Evolutionary conservation across 2,797 vertebrate species (phyloP).

Genomic region (Notamacropus eugenii): DNA sequence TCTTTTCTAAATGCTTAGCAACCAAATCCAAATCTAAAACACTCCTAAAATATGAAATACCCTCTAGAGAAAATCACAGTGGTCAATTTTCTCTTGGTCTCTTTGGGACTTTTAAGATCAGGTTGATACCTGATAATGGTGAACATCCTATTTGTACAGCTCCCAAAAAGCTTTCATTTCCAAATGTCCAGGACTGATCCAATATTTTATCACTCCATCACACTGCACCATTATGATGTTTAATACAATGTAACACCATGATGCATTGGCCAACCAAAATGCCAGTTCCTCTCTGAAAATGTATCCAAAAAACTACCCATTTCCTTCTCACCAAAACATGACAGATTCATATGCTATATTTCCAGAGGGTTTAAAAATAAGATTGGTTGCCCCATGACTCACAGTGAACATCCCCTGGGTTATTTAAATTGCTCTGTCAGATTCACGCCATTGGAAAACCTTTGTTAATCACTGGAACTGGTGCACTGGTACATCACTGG

Average conservation of each 20-base stretch:
- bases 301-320: neutral
- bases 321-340: slow-evolving; percentile 7
- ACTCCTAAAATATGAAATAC: neutral
- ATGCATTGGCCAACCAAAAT: slow-evolving; percentile 64
- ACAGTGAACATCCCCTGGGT: neutral
- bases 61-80: neutral
- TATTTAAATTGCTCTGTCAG: slow-evolving; percentile 47
- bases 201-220: slow-evolving; percentile 52
- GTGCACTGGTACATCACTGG: slow-evolving; percentile 52
- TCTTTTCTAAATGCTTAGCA: neutral
- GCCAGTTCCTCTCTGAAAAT: slow-evolving; percentile 40
- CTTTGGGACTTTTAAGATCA: neutral
- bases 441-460: slow-evolving; percentile 61
- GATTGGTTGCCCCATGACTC: neutral
- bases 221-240: slow-evolving; percentile 44
- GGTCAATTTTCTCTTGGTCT: neutral
- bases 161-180: slow-evolving; percentile 51
- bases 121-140: neutral
- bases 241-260: slow-evolving; percentile 57
- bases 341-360: neutral
- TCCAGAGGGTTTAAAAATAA: slow-evolving; percentile 55
- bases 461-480: slow-evolving; percentile 55
- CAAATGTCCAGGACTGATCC: slow-evolving; percentile 51
- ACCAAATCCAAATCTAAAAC: neutral
- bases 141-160: slow-evolving; percentile 58